Percentiles rank a stretch among this genome's conserved stretches.
Evolutionary conservation across 2,888 invertebrate species (phyloP).

Genomic region (Zhengitettix transpicula): DNA sequence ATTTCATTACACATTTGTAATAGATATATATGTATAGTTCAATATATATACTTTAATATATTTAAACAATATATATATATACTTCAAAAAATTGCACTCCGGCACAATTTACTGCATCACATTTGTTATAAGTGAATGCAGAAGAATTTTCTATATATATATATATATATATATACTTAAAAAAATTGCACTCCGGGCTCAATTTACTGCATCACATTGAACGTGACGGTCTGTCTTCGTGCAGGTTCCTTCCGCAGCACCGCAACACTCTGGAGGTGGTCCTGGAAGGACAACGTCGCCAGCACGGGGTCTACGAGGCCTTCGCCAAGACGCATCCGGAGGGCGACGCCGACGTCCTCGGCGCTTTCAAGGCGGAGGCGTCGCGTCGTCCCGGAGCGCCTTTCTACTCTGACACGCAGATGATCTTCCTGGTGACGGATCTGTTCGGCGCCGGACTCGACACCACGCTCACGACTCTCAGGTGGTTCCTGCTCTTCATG

Average conservation of each 20-base stretch:
- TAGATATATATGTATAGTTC: too few relatives aligned
- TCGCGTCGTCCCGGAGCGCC: conserved; percentile 26
- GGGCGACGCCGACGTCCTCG: conserved; percentile 37
- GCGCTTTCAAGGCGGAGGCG: conserved; percentile 46
- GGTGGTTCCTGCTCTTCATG: conserved; percentile 69
- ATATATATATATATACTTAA: too few relatives aligned
- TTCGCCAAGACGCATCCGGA: conserved; percentile 38
- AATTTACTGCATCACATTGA: too few relatives aligned
- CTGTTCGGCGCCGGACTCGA: conserved; percentile 76
- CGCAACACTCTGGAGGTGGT: conserved; percentile 45
- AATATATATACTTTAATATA: too few relatives aligned
- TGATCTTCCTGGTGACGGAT: conserved; percentile 60
- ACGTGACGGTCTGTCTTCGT: too few relatives aligned
- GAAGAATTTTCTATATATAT: too few relatives aligned
- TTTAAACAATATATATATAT: too few relatives aligned
- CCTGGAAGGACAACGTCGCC: conserved; percentile 49
- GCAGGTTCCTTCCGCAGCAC: conserved; percentile 45
- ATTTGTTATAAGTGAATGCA: too few relatives aligned
- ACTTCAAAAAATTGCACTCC: too few relatives aligned
- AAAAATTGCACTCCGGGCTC: too few relatives aligned
- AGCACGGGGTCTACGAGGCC: conserved; percentile 52
- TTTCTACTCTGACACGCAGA: conserved; percentile 47
- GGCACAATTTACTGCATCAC: too few relatives aligned
- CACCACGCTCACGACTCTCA: conserved; percentile 59
- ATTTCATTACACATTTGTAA: too few relatives aligned